phyloP scores from a whole-genome alignment of 2,797 vertebrate species.

The Chloroceryle amazona region DNA sequence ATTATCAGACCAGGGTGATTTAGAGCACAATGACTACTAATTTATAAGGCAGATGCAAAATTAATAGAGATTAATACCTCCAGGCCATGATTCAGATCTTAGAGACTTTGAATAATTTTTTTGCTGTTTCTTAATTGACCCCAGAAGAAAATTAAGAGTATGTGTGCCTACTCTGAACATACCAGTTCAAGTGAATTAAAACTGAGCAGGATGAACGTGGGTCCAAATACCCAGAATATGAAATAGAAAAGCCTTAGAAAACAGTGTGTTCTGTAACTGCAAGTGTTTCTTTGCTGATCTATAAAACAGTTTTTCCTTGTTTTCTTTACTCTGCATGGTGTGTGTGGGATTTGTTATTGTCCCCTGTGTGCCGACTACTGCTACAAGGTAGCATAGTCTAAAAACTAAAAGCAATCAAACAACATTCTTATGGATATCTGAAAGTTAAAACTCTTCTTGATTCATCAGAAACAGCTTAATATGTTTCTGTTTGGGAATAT shows the following conservation, averaged over 20 bases:
- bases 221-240: not conserved
- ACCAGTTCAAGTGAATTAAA: not conserved
- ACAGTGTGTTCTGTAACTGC: not conserved
- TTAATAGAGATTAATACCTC: not conserved
- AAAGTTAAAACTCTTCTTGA: not conserved
- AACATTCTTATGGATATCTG: not conserved
- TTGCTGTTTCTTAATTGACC: not conserved
- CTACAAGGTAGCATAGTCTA: not conserved
- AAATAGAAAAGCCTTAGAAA: not conserved
- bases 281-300: not conserved
- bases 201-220: not conserved
- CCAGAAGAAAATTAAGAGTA: not conserved
- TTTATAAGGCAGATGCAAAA: not conserved
- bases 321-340: accelerated
- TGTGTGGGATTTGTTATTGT: not conserved
- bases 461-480: not conserved
- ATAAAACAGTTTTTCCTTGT: not conserved
- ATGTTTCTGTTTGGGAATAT: not conserved
- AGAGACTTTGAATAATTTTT: not conserved
- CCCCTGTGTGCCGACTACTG: not conserved
- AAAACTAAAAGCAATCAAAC: not conserved
- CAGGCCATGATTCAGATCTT: not conserved
- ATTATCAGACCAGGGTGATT: not conserved
- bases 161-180: accelerated
- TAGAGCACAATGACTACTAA: not conserved